These are phyloP conservation scores for Melanotaenia duboulayi DNA, from an alignment of 2,113 vertebrate genomes.

Conservation along the genomic window DNA sequence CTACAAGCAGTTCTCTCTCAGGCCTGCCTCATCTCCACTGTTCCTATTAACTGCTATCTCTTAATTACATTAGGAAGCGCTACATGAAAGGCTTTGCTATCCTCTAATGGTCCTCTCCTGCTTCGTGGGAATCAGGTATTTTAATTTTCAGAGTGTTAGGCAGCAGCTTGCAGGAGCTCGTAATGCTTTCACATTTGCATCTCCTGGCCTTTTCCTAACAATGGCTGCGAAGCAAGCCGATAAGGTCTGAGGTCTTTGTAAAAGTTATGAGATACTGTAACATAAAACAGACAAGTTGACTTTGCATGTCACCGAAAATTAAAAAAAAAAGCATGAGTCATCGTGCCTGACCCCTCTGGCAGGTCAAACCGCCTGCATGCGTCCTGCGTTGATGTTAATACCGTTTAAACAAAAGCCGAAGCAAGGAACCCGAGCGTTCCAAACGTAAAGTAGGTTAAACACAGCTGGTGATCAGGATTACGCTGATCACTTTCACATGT, in stretches of 20 bases:
- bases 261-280: background rate
- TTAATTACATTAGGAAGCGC: slow-evolving; percentile 7
- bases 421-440: slow-evolving; percentile 52
- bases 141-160: background rate
- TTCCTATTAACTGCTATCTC: background rate
- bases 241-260: background rate
- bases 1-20: background rate
- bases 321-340: background rate
- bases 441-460: slow-evolving; percentile 71
- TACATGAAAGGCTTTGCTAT: background rate
- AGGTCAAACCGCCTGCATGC: slow-evolving; percentile 43
- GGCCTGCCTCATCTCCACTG: background rate
- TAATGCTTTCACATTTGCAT: background rate
- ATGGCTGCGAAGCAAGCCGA: background rate
- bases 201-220: background rate
- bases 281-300: background rate
- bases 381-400: slow-evolving; percentile 46
- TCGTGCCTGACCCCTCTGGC: background rate
- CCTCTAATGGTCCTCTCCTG: background rate
- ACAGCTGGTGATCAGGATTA: slow-evolving; percentile 75
- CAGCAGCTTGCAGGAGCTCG: too few relatives aligned
- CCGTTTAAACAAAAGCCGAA: slow-evolving; percentile 47
- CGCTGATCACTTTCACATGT: slow-evolving; percentile 76
- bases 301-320: background rate
- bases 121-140: background rate